Evolutionary conservation across 2,797 vertebrate genomes (phyloP), one percentile per base, ranked within the genome.

Genomic region (Trachops cirrhosus): DNA sequence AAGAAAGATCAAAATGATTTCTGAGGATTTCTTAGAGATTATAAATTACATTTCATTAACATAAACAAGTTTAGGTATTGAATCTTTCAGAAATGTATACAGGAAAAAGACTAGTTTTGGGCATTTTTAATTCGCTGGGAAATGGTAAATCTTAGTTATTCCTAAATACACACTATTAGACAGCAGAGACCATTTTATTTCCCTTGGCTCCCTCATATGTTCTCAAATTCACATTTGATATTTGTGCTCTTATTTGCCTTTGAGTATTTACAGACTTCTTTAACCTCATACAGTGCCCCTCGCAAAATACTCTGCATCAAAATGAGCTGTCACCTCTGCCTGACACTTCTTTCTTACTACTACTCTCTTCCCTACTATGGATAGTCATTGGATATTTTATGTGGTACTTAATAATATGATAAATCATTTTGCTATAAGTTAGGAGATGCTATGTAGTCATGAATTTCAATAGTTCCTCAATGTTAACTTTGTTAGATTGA

Each of bases 301-400:
- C 21, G 18, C 6, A 54, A 37, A 82, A 46, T 71, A 70, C 34
- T 94, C 41, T 94, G 46, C 32, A 9, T 89, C 59, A 86, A 91
- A 95, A 77, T 94, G 78, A 89, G 9, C 44, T 79, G 32, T 67
- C n/a, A 86, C 21, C 32, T 59, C 52, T 50, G n/a, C 39, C n/a
- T 79, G 29, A 15, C 22, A 57, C 48, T 89, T 75, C 2, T 94
- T 89, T 59, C 14, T 87, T 93, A 83, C 70, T 87, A 22, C 14
- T 73, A 24, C 52, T 70, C 29, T 80, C 29, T 91, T 86, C 48
- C 14, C 4, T 90, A 71, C 39, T 91, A 50, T 26, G 44, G n/a
- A 75, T 87, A 82, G 88, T 85, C 29, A 71, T 75, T 62, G 48
- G 22, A 52, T 94, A 70, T 84, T 96, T 90, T 86, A 57, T 91